Percentiles rank a stretch among this genome's conserved stretches.
Conservation (phyloP, 2,888 invertebrate genomes). For the Idaea aversata region DNA sequence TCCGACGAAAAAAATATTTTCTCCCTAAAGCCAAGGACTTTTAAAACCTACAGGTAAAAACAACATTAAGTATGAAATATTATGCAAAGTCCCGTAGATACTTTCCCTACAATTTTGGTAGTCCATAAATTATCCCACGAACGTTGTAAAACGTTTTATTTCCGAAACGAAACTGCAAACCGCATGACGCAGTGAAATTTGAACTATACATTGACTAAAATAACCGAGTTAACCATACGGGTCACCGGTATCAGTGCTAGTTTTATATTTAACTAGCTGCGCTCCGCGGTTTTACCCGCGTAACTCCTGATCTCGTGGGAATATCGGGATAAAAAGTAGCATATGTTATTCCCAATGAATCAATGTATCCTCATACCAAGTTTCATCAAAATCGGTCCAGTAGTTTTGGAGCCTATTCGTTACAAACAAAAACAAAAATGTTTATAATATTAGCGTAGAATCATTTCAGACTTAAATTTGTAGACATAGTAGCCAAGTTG, state of each 20-base stretch:
- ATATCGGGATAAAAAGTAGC: no score
- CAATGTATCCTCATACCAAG: no score
- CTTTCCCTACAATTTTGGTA: not conserved
- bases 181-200: not conserved
- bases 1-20: no score
- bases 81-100: not conserved
- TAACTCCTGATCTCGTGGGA: not conserved
- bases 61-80: not conserved
- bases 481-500: no score
- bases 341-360: no score
- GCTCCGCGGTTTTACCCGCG: not conserved
- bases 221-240: not conserved
- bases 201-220: not conserved
- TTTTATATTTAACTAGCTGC: not conserved
- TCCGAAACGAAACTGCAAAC: not conserved
- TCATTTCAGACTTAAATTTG: no score
- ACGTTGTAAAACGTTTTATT: not conserved
- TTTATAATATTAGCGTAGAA: no score
- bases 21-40: no score
- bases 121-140: not conserved
- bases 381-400: no score
- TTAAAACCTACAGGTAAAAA: not conserved
- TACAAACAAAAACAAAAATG: no score
- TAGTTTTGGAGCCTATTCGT: no score
- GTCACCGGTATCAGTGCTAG: not conserved